phyloP scores from a whole-genome alignment of 2,797 vertebrate species.

The Lacerta viridis region DNA sequence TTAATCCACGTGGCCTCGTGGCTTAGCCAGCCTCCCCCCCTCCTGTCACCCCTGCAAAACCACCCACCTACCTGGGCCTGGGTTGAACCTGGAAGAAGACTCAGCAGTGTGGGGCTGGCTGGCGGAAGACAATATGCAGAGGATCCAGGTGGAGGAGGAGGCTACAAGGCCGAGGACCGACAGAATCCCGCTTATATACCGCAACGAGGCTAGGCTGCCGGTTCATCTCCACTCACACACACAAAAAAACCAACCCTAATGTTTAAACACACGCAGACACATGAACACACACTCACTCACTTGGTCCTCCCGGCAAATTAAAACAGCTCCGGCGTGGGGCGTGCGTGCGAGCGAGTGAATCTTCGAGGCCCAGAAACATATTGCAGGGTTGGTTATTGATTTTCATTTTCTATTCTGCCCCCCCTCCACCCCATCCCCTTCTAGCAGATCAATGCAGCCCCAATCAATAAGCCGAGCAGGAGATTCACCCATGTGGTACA shows the following conservation, averaged over 20 bases:
- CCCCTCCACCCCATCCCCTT: not conserved
- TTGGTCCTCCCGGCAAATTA: slow-evolving; percentile 31
- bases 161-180: not conserved
- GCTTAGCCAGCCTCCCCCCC: too few species aligned
- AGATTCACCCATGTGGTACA: slow-evolving; percentile 41
- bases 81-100: not conserved
- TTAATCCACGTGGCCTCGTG: not conserved
- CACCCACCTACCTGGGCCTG: not conserved
- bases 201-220: not conserved
- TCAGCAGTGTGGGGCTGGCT: not conserved
- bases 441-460: slow-evolving; percentile 49
- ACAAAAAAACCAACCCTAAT: not conserved
- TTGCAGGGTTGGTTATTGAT: slow-evolving; percentile 39
- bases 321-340: slow-evolving; percentile 8
- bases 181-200: not conserved
- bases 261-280: not conserved
- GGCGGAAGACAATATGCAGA: too few species aligned
- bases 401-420: slow-evolving; percentile 2
- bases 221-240: not conserved
- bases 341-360: not conserved
- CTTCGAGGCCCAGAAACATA: slow-evolving; percentile 36
- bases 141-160: not conserved
- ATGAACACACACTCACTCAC: not conserved
- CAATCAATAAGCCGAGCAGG: slow-evolving; percentile 37
- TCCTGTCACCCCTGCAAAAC: not conserved